Evolutionary conservation across 1,140 invertebrate genomes (phyloP).

Genomic region (Epicauta chinensis): DNA sequence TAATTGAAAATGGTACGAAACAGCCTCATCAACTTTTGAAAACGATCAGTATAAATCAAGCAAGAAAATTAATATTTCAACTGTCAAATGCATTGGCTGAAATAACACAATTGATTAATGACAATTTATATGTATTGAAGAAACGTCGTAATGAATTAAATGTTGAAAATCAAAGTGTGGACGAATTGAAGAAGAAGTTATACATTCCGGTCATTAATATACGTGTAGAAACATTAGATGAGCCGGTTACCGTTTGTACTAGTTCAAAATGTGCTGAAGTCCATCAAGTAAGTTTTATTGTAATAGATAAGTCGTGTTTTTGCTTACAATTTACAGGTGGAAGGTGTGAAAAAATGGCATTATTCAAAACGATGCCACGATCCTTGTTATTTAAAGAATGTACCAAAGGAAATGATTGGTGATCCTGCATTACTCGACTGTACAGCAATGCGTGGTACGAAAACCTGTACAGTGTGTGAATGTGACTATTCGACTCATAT

Average conservation of each 20-base stretch:
- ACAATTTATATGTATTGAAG: conserved; percentile 31
- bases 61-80: conserved; percentile 32
- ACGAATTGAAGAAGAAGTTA: conserved; percentile 29
- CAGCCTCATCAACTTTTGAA: conserved; percentile 23
- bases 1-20: conserved; percentile 21
- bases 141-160: conserved; percentile 21
- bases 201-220: conserved; percentile 35
- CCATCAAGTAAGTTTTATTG: conserved; percentile 20
- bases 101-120: conserved; percentile 33
- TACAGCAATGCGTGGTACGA: conserved; percentile 22
- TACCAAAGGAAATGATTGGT: conserved; percentile 26
- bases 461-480: conserved; percentile 19
- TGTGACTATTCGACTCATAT: conserved; percentile 25
- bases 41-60: conserved; percentile 35
- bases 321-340: too few species aligned
- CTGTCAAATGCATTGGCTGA: conserved; percentile 37
- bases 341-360: conserved; percentile 28
- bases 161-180: conserved; percentile 23
- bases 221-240: conserved; percentile 24
- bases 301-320: too few species aligned
- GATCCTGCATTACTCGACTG: conserved; percentile 21
- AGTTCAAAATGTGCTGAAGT: conserved; percentile 28
- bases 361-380: conserved; percentile 35
- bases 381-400: conserved; percentile 27
- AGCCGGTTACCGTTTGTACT: conserved; percentile 37